A percentile compares a stretch with the other conserved stretches of the same genome.
Conservation (phyloP, 2,797 vertebrate species). For the Channallabes apus region DNA sequence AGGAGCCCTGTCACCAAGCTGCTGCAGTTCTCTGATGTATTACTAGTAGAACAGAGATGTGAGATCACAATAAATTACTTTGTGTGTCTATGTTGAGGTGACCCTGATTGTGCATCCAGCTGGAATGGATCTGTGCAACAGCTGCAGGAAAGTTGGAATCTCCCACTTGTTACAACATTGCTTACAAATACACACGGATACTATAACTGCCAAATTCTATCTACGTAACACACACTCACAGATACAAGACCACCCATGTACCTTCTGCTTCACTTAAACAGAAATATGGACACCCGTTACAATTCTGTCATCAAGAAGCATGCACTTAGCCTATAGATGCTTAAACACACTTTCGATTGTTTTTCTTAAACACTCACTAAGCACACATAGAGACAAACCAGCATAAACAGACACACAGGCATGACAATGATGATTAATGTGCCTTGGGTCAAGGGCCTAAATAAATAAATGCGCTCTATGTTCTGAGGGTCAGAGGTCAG, state of each 20-base stretch:
- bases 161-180: constrained; percentile 9
- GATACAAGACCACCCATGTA: constrained; percentile 44
- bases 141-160: constrained; percentile 15
- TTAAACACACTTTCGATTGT: constrained; percentile 21
- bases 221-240: constrained; percentile 21
- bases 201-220: constrained; percentile 2
- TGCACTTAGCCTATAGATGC: constrained; percentile 24
- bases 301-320: constrained; percentile 38
- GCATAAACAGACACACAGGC: constrained; percentile 37
- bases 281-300: constrained; percentile 19
- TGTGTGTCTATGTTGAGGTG: constrained; percentile 4
- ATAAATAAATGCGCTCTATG: constrained; percentile 70
- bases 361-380: constrained; percentile 21
- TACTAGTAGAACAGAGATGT: constrained; percentile 12
- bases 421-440: constrained; percentile 74
- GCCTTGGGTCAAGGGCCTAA: constrained; percentile 63
- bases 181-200: neutral
- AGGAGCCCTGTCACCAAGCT: neutral
- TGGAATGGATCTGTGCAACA: neutral
- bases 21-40: neutral
- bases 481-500: constrained; percentile 63
- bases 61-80: constrained; percentile 18
- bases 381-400: constrained; percentile 29
- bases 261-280: neutral
- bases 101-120: constrained; percentile 22